Conservation (phyloP, 2,888 invertebrate genomes). For the Pyrochroa serraticornis region DNA sequence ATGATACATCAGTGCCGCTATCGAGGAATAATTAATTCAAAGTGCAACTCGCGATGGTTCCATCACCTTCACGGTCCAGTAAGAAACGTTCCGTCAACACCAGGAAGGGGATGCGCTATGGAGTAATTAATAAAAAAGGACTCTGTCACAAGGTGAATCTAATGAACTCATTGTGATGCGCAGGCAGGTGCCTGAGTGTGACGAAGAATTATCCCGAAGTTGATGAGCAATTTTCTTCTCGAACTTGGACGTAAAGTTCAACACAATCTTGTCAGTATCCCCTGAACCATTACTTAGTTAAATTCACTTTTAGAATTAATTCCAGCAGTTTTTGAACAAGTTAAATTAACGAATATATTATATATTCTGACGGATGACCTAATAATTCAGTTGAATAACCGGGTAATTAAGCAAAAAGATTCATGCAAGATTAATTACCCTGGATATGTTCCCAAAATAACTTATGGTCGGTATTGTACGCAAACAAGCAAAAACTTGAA, state of each 20-base stretch:
- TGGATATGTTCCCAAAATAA: no score
- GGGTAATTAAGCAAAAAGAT: no score
- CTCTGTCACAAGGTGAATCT: constrained; percentile 41
- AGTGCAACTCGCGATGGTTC: no score
- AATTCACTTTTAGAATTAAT: constrained; percentile 26
- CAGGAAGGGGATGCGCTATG: neutral
- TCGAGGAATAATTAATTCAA: constrained; percentile 30
- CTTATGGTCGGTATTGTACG: no score
- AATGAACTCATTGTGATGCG: constrained; percentile 49
- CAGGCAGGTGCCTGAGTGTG: constrained; percentile 48
- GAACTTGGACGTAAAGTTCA: constrained; percentile 30
- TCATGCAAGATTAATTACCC: no score
- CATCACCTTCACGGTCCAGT: no score
- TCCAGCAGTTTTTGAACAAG: constrained; percentile 2
- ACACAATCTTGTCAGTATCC: constrained; percentile 30
- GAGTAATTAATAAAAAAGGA: constrained; percentile 39
- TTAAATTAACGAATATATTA: constrained; percentile 28
- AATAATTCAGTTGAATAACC: neutral
- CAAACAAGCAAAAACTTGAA: no score
- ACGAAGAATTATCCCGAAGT: constrained; percentile 44
- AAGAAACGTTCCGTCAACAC: no score
- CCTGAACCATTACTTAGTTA: constrained; percentile 30
- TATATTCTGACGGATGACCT: constrained; percentile 10
- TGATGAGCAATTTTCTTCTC: constrained; percentile 44
- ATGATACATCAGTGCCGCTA: constrained; percentile 28